Evolutionary conservation across 2,113 vertebrate species (phyloP), one percentile per base, ranked within the genome.

Genomic region (Actenoides hombroni): DNA sequence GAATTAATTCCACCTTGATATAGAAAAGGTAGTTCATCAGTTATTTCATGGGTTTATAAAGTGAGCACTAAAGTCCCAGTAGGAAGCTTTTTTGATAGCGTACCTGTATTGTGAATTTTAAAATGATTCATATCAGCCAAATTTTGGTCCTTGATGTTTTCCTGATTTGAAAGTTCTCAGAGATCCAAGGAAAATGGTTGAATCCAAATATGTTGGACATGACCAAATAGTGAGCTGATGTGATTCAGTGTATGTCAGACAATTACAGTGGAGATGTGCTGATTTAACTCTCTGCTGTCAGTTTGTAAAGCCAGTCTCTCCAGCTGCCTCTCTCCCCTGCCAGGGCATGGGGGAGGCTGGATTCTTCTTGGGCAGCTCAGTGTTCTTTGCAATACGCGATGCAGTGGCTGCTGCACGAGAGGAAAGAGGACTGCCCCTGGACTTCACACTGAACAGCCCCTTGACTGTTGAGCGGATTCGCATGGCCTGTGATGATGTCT

Each of bases 371-470:
- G 98, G 98, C 28, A 98, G 98, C 16, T 98, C 98, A 1, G 98
- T 98, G 49, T 99, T 99, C 97, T 98, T 98, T 46, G 98, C 99
- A 82, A 98, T 99, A 64, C 90, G 95, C 78, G 98, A 99, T 24
- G 99, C 99, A 0, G 96, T 98, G 68, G 92, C 97, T 2, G 95
- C 98, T 2, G 98, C 98, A 4, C 92, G 95, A 40, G 97, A 92
- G 1, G 39, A 97, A 92, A 1, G 97, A 21, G 98, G 98, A 10
- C 90, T 98, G 14, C 64, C 54, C 3, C 97, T 95, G 10, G 96
- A 88, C 14, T 98, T 99, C 92, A 40, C 86, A 35, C 92, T 98
- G 16, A 90, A 97, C 96, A 99, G 98, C 89, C 99, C 99, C 2
- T 97, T 98, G 5, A 99, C 98, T 0, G 96, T 98, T 2, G 98